Percentiles rank a stretch among this genome's conserved stretches.
Conservation (phyloP, 2,797 vertebrate genomes). For the Leptoclinus maculatus region DNA sequence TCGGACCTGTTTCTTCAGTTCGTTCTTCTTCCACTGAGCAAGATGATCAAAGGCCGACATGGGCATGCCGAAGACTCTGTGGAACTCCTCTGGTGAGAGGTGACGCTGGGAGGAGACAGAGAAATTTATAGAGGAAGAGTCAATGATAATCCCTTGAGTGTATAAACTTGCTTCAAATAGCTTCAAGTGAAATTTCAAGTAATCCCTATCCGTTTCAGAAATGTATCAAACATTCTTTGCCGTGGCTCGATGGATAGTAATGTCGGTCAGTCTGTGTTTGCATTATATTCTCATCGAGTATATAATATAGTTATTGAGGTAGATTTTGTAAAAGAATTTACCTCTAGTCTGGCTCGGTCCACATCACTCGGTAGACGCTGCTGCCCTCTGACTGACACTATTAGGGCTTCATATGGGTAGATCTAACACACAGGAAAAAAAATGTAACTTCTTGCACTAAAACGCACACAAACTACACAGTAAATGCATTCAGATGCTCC, state of each 20-base stretch:
- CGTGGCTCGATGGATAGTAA: neutral
- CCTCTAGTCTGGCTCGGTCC: slow-evolving; percentile 95
- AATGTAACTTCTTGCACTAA: neutral
- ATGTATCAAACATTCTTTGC: neutral
- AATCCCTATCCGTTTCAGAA: neutral
- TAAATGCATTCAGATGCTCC: neutral
- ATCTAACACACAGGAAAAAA: slow-evolving; percentile 79
- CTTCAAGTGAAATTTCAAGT: neutral
- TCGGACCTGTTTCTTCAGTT: slow-evolving; percentile 95
- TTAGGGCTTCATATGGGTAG: slow-evolving; percentile 92
- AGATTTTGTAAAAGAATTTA: slow-evolving; percentile 60
- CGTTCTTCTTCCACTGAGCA: slow-evolving; percentile 96
- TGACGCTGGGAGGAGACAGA: slow-evolving; percentile 86
- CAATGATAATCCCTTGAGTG: neutral
- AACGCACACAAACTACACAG: neutral
- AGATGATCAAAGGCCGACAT: slow-evolving; percentile 93
- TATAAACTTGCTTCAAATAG: neutral
- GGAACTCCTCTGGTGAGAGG: slow-evolving; percentile 95
- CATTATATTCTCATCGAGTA: neutral
- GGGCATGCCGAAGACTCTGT: slow-evolving; percentile 94
- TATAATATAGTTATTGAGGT: neutral
- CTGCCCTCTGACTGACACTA: slow-evolving; percentile 93
- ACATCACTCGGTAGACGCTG: slow-evolving; percentile 92
- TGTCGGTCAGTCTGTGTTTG: neutral
- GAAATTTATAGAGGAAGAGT: accelerated